phyloP scores from a whole-genome alignment of 2,888 invertebrate genomes.

The Pachydiplax longipennis region DNA sequence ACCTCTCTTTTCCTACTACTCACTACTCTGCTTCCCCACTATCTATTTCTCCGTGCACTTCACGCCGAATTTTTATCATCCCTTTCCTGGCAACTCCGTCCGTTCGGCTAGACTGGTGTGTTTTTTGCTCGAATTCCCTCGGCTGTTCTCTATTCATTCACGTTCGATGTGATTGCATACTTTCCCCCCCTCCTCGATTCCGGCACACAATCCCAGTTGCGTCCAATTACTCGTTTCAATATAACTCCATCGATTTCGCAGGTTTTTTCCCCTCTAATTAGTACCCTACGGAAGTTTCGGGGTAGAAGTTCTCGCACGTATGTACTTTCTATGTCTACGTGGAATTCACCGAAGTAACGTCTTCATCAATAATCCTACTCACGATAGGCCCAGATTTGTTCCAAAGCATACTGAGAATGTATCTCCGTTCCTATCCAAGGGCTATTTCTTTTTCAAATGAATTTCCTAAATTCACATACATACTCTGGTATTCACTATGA shows the following conservation, averaged over 20 bases:
- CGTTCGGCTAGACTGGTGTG: neutral
- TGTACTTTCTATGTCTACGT: neutral
- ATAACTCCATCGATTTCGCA: neutral
- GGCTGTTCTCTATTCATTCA: neutral
- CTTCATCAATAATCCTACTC: too few relatives aligned
- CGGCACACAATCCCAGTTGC: neutral
- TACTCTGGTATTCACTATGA: too few relatives aligned
- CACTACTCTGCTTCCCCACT: neutral
- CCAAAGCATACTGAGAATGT: too few relatives aligned
- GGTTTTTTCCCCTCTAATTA: conserved; percentile 20
- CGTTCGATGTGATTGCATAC: conserved; percentile 5
- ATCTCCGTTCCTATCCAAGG: too few relatives aligned
- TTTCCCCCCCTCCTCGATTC: neutral
- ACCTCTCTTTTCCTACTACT: neutral
- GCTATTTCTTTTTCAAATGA: too few relatives aligned
- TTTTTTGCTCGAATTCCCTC: neutral
- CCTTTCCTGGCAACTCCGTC: conserved; percentile 11
- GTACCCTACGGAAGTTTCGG: neutral
- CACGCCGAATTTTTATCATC: neutral
- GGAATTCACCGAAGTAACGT: too few relatives aligned
- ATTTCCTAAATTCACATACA: too few relatives aligned
- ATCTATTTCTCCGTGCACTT: neutral
- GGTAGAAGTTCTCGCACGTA: neutral
- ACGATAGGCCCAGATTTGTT: too few relatives aligned
- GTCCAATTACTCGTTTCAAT: conserved; percentile 1